phyloP scores from a whole-genome alignment of 2,888 invertebrate genomes.

The Dryomyza anilis region DNA sequence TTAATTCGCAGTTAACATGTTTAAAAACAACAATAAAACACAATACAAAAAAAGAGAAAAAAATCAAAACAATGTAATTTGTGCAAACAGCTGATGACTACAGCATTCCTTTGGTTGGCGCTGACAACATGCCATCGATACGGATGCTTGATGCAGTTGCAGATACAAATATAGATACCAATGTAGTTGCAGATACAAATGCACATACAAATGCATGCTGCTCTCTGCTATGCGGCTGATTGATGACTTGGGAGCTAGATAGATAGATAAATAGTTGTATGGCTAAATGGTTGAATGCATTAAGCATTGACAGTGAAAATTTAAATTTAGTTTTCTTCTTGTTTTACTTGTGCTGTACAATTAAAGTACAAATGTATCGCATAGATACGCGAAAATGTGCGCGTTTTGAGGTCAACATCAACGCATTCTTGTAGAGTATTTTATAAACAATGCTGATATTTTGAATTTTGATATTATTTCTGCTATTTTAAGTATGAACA shows the following conservation, averaged over 20 bases:
- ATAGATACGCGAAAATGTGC: neutral
- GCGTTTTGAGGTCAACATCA: constrained; percentile 17
- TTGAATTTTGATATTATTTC: neutral
- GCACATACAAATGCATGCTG: neutral
- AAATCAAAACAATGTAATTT: constrained; percentile 6
- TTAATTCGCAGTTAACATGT: neutral
- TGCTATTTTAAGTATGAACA: too few species aligned
- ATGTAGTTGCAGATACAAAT: neutral
- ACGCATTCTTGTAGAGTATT: constrained; percentile 1
- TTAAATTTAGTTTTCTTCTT: neutral
- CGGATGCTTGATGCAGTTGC: too few species aligned
- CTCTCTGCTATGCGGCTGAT: neutral
- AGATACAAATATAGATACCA: too few species aligned
- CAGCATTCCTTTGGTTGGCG: too few species aligned
- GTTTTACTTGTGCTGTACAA: neutral
- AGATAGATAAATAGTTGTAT: too few species aligned
- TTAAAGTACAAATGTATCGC: neutral
- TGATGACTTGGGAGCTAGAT: too few species aligned
- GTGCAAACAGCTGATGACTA: constrained; percentile 14
- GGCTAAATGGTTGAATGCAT: neutral
- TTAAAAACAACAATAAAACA: constrained; percentile 31
- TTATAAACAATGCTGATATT: constrained; percentile 11
- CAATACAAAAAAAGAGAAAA: constrained; percentile 24
- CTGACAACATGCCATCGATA: too few species aligned
- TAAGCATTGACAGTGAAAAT: constrained; percentile 10